Percentiles rank a stretch among this genome's conserved stretches.
Conservation (phyloP, 2,113 vertebrate species). For the Anas platyrhynchos region DNA sequence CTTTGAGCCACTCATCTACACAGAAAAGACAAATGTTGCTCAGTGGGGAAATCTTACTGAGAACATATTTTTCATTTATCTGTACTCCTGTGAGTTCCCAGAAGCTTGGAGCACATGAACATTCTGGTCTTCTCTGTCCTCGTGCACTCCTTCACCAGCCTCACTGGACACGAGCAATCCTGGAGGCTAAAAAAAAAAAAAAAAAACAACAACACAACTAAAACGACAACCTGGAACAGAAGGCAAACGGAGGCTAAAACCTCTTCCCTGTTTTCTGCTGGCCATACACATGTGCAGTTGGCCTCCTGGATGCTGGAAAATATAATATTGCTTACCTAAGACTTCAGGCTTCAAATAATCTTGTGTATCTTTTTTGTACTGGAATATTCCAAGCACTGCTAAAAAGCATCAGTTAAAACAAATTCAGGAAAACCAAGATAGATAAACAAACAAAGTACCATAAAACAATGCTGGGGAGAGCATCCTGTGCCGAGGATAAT, state of each 20-base stretch:
- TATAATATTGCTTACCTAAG: background rate
- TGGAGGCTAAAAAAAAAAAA: background rate
- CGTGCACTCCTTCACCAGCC: background rate
- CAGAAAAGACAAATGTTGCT: background rate
- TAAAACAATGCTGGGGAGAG: background rate
- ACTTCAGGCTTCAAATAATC: background rate
- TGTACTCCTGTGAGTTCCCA: background rate
- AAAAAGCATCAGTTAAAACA: background rate
- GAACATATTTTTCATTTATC: background rate
- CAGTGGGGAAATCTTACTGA: background rate
- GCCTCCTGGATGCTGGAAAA: background rate
- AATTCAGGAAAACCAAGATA: rapidly evolving
- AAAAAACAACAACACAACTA: background rate
- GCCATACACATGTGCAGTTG: background rate
- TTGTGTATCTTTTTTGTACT: rapidly evolving
- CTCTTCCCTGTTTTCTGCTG: background rate
- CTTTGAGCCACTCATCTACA: slow-evolving; percentile 3
- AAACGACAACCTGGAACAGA: slow-evolving; percentile 19
- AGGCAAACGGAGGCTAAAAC: background rate
- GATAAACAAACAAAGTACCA: background rate
- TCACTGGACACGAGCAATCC: background rate
- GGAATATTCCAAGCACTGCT: rapidly evolving
- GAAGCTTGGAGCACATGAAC: slow-evolving; percentile 14
- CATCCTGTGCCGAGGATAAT: background rate
- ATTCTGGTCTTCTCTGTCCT: background rate